A percentile compares a stretch with the other conserved stretches of the same genome.
phyloP scores from a whole-genome alignment of 2,113 vertebrate species.

The Gnathochromis pfefferi region DNA sequence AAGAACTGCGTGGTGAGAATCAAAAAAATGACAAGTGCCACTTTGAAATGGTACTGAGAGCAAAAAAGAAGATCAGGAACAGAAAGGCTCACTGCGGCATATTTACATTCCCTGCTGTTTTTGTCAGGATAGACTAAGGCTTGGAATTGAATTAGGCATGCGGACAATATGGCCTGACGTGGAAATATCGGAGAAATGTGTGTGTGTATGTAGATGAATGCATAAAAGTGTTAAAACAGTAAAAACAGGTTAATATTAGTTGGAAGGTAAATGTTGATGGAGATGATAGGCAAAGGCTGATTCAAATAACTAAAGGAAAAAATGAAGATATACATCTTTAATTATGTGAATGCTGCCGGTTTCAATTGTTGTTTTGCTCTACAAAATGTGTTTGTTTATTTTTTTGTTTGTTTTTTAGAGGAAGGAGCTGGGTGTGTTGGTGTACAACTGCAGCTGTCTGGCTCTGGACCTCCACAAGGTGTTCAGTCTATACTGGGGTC shows the following conservation, averaged over 20 bases:
- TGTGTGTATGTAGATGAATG: neutral
- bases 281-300: neutral
- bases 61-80: neutral
- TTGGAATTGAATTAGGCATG: neutral
- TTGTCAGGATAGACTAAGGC: neutral
- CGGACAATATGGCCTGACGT: neutral
- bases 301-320: neutral
- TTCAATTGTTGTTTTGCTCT: neutral
- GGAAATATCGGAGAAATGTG: neutral
- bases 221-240: neutral
- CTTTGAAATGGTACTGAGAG: neutral
- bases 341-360: neutral
- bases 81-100: neutral
- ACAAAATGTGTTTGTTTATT: neutral
- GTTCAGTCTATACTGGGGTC: conserved; percentile 81
- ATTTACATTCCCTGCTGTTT: neutral
- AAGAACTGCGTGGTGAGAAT: neutral
- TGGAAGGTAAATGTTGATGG: neutral
- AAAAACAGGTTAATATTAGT: neutral
- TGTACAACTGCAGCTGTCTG: conserved; percentile 94
- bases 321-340: neutral
- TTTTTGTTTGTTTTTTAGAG: conserved; percentile 68
- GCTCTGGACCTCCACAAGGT: conserved; percentile 90
- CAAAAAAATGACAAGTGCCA: neutral
- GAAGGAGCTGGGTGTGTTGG: conserved; percentile 89